A percentile compares a stretch with the other conserved stretches of the same genome.
Evolutionary conservation across 2,888 invertebrate species (phyloP).

Genomic region (Oxytorus armatus): DNA sequence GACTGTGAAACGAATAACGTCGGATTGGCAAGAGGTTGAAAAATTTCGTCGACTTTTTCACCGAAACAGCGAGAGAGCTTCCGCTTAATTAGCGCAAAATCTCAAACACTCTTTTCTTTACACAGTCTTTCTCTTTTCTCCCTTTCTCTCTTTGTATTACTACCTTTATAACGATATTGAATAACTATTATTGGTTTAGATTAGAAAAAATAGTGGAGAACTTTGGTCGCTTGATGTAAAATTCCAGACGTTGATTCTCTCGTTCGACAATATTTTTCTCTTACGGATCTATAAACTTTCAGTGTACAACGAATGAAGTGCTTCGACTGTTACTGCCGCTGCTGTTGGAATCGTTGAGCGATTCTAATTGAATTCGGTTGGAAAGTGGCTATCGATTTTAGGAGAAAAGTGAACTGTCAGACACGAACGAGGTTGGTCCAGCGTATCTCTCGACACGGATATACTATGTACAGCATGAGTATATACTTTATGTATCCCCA

Average conservation of each 20-base stretch:
- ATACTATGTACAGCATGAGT: slow-evolving; percentile 3
- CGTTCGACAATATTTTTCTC: slow-evolving; percentile 58
- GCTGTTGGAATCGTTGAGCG: slow-evolving; percentile 59
- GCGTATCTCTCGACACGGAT: slow-evolving; percentile 36
- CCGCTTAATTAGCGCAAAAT: slow-evolving; percentile 56
- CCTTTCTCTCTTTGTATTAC: slow-evolving; percentile 4
- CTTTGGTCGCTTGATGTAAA: slow-evolving; percentile 23
- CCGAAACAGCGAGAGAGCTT: slow-evolving; percentile 29
- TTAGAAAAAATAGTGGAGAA: slow-evolving; percentile 37
- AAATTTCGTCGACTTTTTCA: slow-evolving; percentile 44
- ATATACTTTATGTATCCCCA: slow-evolving; percentile 7
- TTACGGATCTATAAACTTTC: slow-evolving; percentile 30
- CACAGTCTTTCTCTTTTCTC: slow-evolving; percentile 11
- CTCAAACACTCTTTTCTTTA: slow-evolving; percentile 26
- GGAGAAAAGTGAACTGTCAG: slow-evolving; percentile 51
- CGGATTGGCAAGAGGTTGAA: slow-evolving; percentile 14
- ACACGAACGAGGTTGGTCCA: slow-evolving; percentile 46
- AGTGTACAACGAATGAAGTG: slow-evolving; percentile 38
- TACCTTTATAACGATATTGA: slow-evolving; percentile 34
- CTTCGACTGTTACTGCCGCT: slow-evolving; percentile 15
- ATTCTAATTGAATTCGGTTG: slow-evolving; percentile 66
- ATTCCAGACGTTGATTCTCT: slow-evolving; percentile 35
- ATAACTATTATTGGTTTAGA: slow-evolving; percentile 52
- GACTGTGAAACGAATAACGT: slow-evolving; percentile 68
- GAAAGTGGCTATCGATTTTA: slow-evolving; percentile 64